Evolutionary conservation across 2,797 vertebrate species (phyloP).

Genomic region (Geotrypetes seraphini): DNA sequence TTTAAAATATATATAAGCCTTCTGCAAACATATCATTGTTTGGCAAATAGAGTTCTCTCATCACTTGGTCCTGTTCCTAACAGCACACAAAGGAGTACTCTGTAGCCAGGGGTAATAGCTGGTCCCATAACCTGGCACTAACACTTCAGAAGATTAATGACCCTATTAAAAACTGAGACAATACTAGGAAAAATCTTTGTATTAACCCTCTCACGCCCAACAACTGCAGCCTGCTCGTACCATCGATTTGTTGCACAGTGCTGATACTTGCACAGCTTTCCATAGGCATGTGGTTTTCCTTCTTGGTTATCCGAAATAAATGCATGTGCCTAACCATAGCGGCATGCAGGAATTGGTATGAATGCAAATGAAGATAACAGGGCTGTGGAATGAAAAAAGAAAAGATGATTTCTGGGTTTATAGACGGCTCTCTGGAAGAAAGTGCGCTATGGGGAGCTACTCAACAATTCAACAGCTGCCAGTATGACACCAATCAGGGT

Average conservation of each 20-base stretch:
- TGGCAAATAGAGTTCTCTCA: slow-evolving; percentile 48
- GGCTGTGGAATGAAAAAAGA: slow-evolving; percentile 39
- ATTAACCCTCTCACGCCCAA: slow-evolving; percentile 56
- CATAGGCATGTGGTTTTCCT: slow-evolving; percentile 20
- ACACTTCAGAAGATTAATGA: slow-evolving; percentile 69
- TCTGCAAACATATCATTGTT: slow-evolving; percentile 42
- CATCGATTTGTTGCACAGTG: slow-evolving; percentile 39
- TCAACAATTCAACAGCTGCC: slow-evolving; percentile 35
- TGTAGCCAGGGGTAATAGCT: slow-evolving; percentile 57
- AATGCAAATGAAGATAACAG: slow-evolving; percentile 28
- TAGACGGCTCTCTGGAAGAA: slow-evolving; percentile 44
- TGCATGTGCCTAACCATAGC: too few species aligned
- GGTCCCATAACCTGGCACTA: slow-evolving; percentile 63
- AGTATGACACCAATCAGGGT: slow-evolving; percentile 39
- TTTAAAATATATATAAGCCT: slow-evolving; percentile 42
- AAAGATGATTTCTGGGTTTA: slow-evolving; percentile 33
- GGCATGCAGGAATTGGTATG: slow-evolving; percentile 9
- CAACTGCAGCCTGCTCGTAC: slow-evolving; percentile 45
- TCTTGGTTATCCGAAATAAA: slow-evolving; percentile 13
- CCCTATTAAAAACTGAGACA: slow-evolving; percentile 62
- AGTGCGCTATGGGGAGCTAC: slow-evolving; percentile 32
- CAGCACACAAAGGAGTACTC: slow-evolving; percentile 52
- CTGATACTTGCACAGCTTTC: slow-evolving; percentile 37
- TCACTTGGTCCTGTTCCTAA: slow-evolving; percentile 43
- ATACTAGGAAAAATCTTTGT: slow-evolving; percentile 59